Percentiles rank a stretch among this genome's conserved stretches.
These are phyloP conservation scores for Paracanthobrama guichenoti DNA, from an alignment of 2,113 vertebrate genomes.

Conservation along the genomic window DNA sequence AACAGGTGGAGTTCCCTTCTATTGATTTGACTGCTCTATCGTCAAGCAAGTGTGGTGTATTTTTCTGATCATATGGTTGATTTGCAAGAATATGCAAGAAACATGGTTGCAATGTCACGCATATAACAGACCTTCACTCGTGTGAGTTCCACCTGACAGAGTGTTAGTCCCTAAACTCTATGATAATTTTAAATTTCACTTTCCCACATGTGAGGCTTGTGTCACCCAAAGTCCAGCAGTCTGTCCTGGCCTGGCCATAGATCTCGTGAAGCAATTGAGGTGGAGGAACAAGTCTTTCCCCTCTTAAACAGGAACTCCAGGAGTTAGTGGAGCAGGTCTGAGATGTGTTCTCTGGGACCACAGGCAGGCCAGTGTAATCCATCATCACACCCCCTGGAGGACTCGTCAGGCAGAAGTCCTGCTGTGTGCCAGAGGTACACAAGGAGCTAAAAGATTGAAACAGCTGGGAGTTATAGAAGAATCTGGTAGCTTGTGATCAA, in stretches of 20 bases:
- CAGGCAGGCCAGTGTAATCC: slow-evolving; percentile 31
- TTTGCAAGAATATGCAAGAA: not conserved
- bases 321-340: slow-evolving; percentile 5
- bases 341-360: slow-evolving; percentile 32
- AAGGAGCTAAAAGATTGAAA: slow-evolving; percentile 2
- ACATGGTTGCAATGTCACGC: not conserved
- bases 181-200: not conserved
- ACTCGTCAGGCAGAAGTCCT: slow-evolving; percentile 24
- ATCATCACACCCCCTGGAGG: slow-evolving; percentile 43
- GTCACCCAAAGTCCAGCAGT: not conserved
- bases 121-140: not conserved
- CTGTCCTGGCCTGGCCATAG: not conserved
- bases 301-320: slow-evolving; percentile 22
- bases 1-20: not conserved
- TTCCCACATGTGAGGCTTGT: slow-evolving; percentile 12
- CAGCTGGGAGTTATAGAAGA: slow-evolving; percentile 25
- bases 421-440: not conserved
- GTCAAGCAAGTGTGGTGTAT: not conserved
- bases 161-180: not conserved
- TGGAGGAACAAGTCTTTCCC: slow-evolving; percentile 12
- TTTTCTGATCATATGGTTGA: not conserved
- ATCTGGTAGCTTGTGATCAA: slow-evolving; percentile 18
- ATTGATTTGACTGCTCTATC: not conserved
- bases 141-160: not conserved
- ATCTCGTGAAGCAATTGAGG: not conserved